Evolutionary conservation across 30 jellyfish, hydroid and myxozoan genomes (phyloP).

Genomic region (Phacellophora camtschatica): DNA sequence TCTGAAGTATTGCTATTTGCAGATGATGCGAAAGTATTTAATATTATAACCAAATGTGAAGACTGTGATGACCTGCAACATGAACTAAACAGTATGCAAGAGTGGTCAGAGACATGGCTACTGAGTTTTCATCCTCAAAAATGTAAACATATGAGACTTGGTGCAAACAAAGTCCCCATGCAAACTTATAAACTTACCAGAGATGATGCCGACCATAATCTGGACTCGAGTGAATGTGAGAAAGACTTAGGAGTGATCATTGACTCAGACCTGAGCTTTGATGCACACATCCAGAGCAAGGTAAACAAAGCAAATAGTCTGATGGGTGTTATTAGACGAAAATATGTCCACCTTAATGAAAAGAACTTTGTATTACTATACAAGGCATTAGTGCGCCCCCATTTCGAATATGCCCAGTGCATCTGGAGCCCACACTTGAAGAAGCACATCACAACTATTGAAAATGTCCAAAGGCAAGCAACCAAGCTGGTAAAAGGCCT

Average conservation of each 20-base stretch:
- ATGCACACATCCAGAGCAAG: background rate
- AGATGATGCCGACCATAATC: too few species aligned
- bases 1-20: background rate
- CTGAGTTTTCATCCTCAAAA: background rate
- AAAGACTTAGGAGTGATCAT: background rate
- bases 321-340: conserved; percentile 7
- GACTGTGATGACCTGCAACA: background rate
- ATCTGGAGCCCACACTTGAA: conserved; percentile 24
- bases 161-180: too few species aligned
- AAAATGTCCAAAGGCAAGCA: conserved; percentile 56
- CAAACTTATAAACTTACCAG: too few species aligned
- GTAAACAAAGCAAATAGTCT: background rate
- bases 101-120: background rate
- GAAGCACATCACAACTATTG: conserved; percentile 1
- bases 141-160: conserved; percentile 1
- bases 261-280: background rate
- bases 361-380: background rate
- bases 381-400: conserved; percentile 34
- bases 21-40: background rate
- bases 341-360: background rate
- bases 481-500: conserved; percentile 44
- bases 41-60: background rate
- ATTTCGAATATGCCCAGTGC: conserved; percentile 55
- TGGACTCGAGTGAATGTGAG: too few species aligned
- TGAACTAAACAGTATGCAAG: background rate